Base-by-base conservation (phyloP, 2,113 vertebrate species). In the Grus americana region DNA sequence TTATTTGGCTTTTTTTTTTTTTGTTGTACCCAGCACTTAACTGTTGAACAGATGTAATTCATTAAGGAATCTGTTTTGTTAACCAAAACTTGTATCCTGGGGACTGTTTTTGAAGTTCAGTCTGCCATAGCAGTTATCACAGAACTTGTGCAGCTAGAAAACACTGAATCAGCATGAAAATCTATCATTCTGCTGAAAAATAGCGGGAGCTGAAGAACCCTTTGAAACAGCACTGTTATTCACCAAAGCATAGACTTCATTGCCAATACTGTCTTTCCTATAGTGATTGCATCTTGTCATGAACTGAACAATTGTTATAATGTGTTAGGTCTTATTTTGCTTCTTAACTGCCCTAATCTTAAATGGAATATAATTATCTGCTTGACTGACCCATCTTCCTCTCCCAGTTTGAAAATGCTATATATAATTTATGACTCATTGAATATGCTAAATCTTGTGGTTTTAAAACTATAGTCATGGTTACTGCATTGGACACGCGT, bases 401-500 rank as follows among this genome's bases (percentile, higher is more conserved):
- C 34, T 90, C 34, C 10, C 1, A 36, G 24, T 79, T 16, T 85
- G 22, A 82, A 94, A 90, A 79, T 15, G 6, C 24, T 93, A n/a
- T 92, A 68, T 85, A 67, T 92, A 96, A 54, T 36, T 93, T 76
- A 70, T 94, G 88, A 95, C 23, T 93, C 82, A 90, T 1, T 65
- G 30, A 90, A 72, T 65, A 82, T 72, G 40, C 9, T 86, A 65
- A 84, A 68, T 79, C 36, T 79, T 40, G 18, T 79, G 36, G 0
- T 58, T 92, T 86, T 90, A 47, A 82, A 94, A 57, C 6, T 63
- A 7, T 75, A 24, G 57, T 76, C 5, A 24, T 40, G 24, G 10
- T 57, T 75, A 34, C 49, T 92, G 19, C 29, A 11, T 72, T 47
- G 23, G 23, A 62, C 30, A 36, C 34, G 15, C 36, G 29, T 75